Evolutionary conservation across 2,888 invertebrate species (phyloP).

Genomic region (Leptinotarsa rubiginosa): DNA sequence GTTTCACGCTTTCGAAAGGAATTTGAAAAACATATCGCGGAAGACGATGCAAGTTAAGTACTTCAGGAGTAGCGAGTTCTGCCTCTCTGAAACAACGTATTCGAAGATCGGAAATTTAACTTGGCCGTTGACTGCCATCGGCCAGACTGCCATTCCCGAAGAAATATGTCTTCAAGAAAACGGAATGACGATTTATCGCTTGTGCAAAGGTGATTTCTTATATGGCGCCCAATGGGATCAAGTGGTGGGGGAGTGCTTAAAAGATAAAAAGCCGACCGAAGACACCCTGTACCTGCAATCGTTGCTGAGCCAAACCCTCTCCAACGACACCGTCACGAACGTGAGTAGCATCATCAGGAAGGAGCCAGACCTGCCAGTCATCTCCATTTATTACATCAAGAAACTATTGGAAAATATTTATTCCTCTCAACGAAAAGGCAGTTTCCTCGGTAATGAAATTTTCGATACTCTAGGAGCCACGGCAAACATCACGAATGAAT

Average conservation of each 20-base stretch:
- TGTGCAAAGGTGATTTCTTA: constrained; percentile 72
- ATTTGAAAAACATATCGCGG: constrained; percentile 25
- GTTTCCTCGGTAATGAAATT: constrained; percentile 58
- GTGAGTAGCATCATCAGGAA: constrained; percentile 48
- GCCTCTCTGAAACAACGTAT: constrained; percentile 54
- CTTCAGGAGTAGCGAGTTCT: constrained; percentile 57
- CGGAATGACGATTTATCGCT: constrained; percentile 71
- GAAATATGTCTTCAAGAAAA: constrained; percentile 72
- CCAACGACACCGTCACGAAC: constrained; percentile 47
- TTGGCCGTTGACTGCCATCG: constrained; percentile 69
- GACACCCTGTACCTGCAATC: constrained; percentile 49
- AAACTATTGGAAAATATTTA: constrained; percentile 49
- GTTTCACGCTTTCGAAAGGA: constrained; percentile 35
- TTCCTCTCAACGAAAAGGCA: not conserved
- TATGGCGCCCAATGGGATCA: constrained; percentile 71
- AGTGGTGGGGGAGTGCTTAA: constrained; percentile 56
- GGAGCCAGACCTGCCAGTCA: constrained; percentile 49
- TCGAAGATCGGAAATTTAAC: constrained; percentile 36
- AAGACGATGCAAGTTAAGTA: constrained; percentile 39
- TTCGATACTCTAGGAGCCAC: constrained; percentile 61
- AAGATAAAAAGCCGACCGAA: constrained; percentile 38
- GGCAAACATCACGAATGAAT: constrained; percentile 63
- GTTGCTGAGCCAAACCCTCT: constrained; percentile 41
- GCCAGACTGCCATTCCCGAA: constrained; percentile 68
- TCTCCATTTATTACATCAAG: constrained; percentile 59